Evolutionary conservation across 1,140 invertebrate genomes (phyloP), one percentile per base, ranked within the genome.

Genomic region (Monochamus saltuarius): DNA sequence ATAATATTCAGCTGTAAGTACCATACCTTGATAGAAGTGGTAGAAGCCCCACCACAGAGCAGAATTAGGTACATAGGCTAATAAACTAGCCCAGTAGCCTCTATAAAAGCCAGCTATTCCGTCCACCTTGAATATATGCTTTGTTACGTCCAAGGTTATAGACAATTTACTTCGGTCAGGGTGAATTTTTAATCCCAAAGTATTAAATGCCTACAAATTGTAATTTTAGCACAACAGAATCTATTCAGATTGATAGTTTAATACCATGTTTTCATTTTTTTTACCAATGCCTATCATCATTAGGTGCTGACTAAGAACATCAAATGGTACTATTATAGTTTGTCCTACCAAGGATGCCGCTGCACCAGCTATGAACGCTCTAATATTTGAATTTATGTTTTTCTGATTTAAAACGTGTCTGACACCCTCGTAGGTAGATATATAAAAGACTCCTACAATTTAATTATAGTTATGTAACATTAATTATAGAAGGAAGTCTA

Each of bases 21-120:
- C 7, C 19, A 55, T 80, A 96, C 94, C 92, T 86, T 95, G 93
- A 79, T 97, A 98, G 45, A 90, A 82, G 59, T 94, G 93, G 81
- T 98, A 98, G 67, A 97, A 90, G 35, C 88, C 88, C 95, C 95
- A 98, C 95, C 95, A 98, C 16, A 97, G 82, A 9, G 94, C 95
- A 58, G 92, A 95, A 76, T 95, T 97, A 7, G 95, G 95, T 58
- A 97, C 94, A 79, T 96, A 98, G 3, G 93, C 90, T 63, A 89
- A 88, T 1, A 98, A 78, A 14, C 95, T 97, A 19, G 94, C 93
- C 29, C 89, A 81, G 76, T 98, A 98, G 0, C 96, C 96, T 64
- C 94, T 81, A 75, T 98, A 98, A 79, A 96, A 98, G 2, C 95
- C 95, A 63, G 80, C 75, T 8, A 94, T 71, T 0, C 95, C 95